Evolutionary conservation across 2,888 invertebrate species (phyloP).

Genomic region (Athalia rosae): DNA sequence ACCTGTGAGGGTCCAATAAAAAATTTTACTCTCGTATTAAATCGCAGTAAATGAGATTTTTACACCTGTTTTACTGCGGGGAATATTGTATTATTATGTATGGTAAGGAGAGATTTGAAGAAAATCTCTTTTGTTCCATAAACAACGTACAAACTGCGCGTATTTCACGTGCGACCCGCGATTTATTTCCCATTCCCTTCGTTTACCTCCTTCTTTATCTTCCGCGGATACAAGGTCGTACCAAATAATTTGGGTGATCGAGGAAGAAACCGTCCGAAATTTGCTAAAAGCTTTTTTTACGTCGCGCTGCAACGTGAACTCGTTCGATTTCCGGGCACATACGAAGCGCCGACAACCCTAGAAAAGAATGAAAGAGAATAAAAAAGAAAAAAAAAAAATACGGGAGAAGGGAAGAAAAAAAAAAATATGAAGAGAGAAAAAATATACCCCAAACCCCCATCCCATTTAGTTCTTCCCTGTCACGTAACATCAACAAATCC

Average conservation of each 20-base stretch:
- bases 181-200: no score
- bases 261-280: no score
- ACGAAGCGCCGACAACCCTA: not conserved
- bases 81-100: no score
- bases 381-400: not conserved
- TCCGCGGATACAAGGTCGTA: no score
- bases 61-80: no score
- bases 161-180: not conserved
- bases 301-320: not conserved
- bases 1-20: no score
- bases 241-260: no score
- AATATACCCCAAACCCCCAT: conserved; percentile 9
- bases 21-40: no score
- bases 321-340: not conserved
- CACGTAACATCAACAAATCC: conserved; percentile 29
- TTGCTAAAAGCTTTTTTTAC: not conserved
- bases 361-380: not conserved
- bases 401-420: not conserved
- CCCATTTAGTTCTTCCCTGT: not conserved
- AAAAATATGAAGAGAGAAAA: not conserved
- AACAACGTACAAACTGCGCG: conserved; percentile 25
- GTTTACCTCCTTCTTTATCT: no score
- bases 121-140: conserved; percentile 23
- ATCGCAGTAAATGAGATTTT: no score
- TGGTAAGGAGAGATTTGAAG: not conserved